Evolutionary conservation across 1,140 invertebrate species (phyloP), one percentile per base, ranked within the genome.

Genomic region (Caenorhabditis brenneri): DNA sequence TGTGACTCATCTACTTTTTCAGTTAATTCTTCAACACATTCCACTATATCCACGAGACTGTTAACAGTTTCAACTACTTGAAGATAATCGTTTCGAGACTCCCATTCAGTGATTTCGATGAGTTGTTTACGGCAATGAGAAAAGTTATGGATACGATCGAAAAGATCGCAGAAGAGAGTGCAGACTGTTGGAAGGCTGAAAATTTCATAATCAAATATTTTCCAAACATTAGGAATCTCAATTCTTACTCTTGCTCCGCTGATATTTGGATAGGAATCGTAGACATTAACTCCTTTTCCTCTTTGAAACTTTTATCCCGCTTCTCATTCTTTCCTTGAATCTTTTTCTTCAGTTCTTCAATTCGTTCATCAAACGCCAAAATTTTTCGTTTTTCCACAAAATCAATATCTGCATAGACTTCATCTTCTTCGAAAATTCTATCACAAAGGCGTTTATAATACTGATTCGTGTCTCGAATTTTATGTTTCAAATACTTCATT

Each of bases 131-230:
- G 65, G 29, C 65, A 46, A 24, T 74, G 65, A 42, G 84, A 86
- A 36, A 80, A 84, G 36, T 27, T 9, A 7, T 86, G 46, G 7
- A 84, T 86, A 9, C 84, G 60, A 39, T 86, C 84, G 69, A 58
- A 86, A 2, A 86, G 69, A 36, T 86, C 84, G 24, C 81, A 84
- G 65, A 86, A 80, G 9, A 84, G 15, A 0, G 55, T 81, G 31
- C 79, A 74, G 16, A 85, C 81, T 15, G 81, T 69, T 48, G 19
- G 36, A 9, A 65, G 48, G 27, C 58, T 69, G 55, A 49, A 82
- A 74, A 74, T 24, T 69, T 7, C 9, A 12, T 12, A 60, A 19
- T 27, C 1, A 39, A 22, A 60, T 80, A 15, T 12, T 5, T 15
- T 19, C 10, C 27, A 10, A 15, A 48, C 27, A 6, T n/a, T 16